These are phyloP conservation scores for Brenthis hecate DNA, from an alignment of 2,888 invertebrate genomes.

Conservation along the genomic window DNA sequence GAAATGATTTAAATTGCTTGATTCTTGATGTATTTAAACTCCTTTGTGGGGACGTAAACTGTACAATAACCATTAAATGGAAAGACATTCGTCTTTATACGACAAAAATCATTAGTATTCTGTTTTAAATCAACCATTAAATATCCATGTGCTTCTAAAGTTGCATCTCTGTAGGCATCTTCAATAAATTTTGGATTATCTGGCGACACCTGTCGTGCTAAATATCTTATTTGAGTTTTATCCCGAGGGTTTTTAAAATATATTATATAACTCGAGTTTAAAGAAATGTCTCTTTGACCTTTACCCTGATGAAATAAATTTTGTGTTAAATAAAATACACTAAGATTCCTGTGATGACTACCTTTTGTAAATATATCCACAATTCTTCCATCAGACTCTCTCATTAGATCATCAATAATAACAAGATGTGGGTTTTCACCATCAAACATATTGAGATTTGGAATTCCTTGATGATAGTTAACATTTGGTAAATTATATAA, in stretches of 20 bases:
- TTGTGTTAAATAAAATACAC: slow-evolving; percentile 47
- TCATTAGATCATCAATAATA: slow-evolving; percentile 49
- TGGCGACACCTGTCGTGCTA: slow-evolving; percentile 43
- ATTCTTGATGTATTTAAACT: neutral
- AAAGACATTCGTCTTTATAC: slow-evolving; percentile 7
- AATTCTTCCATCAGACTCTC: slow-evolving; percentile 46
- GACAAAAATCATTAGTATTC: slow-evolving; percentile 3
- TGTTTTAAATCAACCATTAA: slow-evolving; percentile 2
- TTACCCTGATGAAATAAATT: slow-evolving; percentile 44
- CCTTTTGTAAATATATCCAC: slow-evolving; percentile 45
- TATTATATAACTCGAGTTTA: slow-evolving; percentile 44
- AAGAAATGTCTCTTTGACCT: slow-evolving; percentile 41
- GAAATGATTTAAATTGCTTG: neutral
- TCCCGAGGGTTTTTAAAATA: slow-evolving; percentile 46
- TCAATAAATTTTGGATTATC: slow-evolving; percentile 44
- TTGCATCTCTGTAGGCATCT: slow-evolving; percentile 45
- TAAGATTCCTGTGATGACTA: slow-evolving; percentile 45
- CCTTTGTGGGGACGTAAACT: neutral
- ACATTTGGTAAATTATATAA: slow-evolving; percentile 42
- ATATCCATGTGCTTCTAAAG: neutral
- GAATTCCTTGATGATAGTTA: slow-evolving; percentile 45
- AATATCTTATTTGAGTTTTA: slow-evolving; percentile 43
- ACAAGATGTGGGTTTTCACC: slow-evolving; percentile 40
- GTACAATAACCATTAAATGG: neutral
- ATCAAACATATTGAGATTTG: slow-evolving; percentile 45